Base-by-base conservation (phyloP, 2,797 vertebrate genomes). In the Mycteria americana region DNA sequence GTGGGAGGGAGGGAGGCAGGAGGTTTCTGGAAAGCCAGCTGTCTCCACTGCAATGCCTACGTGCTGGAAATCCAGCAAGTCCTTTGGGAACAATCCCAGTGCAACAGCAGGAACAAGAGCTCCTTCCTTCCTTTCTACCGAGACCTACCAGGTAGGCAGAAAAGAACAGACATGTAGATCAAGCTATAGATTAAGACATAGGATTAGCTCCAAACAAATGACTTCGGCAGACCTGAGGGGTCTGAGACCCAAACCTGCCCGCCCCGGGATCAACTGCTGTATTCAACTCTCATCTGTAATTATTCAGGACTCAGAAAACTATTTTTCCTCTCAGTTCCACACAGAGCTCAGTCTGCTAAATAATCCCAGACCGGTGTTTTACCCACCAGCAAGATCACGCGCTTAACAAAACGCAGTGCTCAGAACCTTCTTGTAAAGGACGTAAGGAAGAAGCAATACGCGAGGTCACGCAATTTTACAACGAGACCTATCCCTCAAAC, bases 361-460 rank as follows among this genome's bases (percentile, higher is more conserved):
- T 8, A 23, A 70, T 16, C 37, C 76, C 80, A 59, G 56, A 31
- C 28, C 16, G 33, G 24, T 19, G 31, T 19, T 56, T 30, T 21
- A 48, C 46, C 18, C 18, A 19, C 25, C 56, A 56, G 56, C 60
- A 30, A 37, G 30, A 67, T 18, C 2, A 0, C 6, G 18, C 57
- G 7, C 28, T 41, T 33, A 28, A 53, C 10, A 28, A 54, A 54
- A 50, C 0, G 19, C 24, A 17, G 31, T 8, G 21, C 41, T 39
- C 84, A 45, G 41, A 81, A 48, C 5, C 16, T 56, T 27, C 54
- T 16, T 0, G 1, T 18, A 54, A 24, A 64, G 57, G 51, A 13
- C 0, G 0, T 7, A 17, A 62, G 16, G 54, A 81, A 62, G 46
- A 23, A 70, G 28, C 17, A 43, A 77, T 12, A n/a, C 16, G 11